These are phyloP conservation scores for Nomada flava DNA, from an alignment of 2,888 invertebrate genomes.

Conservation along the genomic window DNA sequence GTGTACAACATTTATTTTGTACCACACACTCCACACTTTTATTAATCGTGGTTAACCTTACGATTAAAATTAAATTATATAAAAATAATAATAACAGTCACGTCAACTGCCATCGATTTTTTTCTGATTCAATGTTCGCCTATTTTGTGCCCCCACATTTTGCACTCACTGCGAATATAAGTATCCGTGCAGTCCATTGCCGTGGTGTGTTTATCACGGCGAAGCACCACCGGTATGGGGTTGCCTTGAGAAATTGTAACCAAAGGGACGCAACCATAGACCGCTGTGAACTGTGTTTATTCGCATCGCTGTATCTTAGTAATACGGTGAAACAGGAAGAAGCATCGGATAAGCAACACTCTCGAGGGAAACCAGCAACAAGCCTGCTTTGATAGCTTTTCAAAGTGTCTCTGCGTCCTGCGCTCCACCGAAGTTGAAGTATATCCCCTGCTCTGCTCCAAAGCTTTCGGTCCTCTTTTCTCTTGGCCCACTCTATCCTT, in stretches of 20 bases:
- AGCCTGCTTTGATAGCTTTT: constrained; percentile 67
- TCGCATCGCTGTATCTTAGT: constrained; percentile 27
- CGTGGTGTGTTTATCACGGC: neutral
- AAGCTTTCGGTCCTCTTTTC: constrained; percentile 46
- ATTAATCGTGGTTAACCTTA: neutral
- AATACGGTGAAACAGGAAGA: constrained; percentile 35
- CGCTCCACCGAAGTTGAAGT: constrained; percentile 51
- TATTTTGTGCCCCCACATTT: too few species aligned
- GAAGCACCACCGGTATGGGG: too few species aligned
- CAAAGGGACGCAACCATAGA: constrained; percentile 21
- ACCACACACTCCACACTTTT: too few species aligned
- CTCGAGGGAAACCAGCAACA: constrained; percentile 45
- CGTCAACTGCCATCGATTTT: too few species aligned
- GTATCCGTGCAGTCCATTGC: neutral
- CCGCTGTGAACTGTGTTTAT: constrained; percentile 33
- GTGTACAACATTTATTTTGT: too few species aligned
- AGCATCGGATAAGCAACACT: constrained; percentile 52
- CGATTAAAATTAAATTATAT: constrained; percentile 6
- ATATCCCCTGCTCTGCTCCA: constrained; percentile 39
- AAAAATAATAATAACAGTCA: too few species aligned
- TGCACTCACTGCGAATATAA: neutral
- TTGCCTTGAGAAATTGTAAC: constrained; percentile 14
- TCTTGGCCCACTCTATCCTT: constrained; percentile 32
- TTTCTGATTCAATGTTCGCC: too few species aligned
- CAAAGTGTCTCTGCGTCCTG: constrained; percentile 55